These are phyloP conservation scores for Piaya cayana DNA, from an alignment of 2,113 vertebrate genomes.

Conservation along the genomic window DNA sequence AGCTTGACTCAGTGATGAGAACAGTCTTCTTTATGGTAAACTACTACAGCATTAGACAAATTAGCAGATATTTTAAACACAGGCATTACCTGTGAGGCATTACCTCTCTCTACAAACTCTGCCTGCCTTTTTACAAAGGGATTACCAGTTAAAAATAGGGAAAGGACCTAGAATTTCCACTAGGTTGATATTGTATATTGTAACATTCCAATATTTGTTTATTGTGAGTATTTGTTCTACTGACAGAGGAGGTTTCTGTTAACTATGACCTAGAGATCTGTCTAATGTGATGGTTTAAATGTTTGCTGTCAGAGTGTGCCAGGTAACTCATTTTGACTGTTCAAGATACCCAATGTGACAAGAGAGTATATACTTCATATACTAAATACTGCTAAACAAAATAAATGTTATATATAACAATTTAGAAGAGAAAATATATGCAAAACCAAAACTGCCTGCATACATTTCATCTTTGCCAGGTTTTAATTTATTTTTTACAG, in stretches of 20 bases:
- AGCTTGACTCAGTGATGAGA: background rate
- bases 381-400: background rate
- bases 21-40: background rate
- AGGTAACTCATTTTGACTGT: background rate
- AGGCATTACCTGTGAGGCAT: background rate
- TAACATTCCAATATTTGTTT: background rate
- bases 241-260: background rate
- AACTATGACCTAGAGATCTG: background rate
- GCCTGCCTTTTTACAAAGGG: background rate
- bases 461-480: background rate
- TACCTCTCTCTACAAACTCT: background rate
- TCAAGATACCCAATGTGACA: background rate
- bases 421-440: background rate
- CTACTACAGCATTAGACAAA: background rate
- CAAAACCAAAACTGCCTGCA: background rate
- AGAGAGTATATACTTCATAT: background rate
- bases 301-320: background rate
- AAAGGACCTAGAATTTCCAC: background rate
- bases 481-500: background rate
- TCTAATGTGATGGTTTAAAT: background rate
- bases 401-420: background rate
- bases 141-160: background rate
- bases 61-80: background rate
- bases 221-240: background rate
- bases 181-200: background rate